Conservation (phyloP, 2,888 invertebrate species). For the Elaeidobius kamerunicus region DNA sequence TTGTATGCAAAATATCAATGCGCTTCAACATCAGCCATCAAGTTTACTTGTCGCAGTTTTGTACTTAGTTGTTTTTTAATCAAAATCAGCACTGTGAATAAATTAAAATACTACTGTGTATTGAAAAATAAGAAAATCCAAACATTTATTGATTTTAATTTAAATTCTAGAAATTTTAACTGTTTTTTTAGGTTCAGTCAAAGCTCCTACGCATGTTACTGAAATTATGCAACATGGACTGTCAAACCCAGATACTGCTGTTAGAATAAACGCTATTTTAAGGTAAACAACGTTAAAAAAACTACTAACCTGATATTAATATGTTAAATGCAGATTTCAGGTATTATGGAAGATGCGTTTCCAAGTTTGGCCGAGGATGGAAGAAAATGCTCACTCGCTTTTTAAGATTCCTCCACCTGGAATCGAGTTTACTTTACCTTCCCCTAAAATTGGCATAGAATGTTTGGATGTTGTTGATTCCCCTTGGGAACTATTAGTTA, state of each 20-base stretch:
- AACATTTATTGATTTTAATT: background rate
- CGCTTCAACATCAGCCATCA: no score
- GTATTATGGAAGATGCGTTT: slow-evolving; percentile 95
- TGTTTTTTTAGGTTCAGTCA: slow-evolving; percentile 72
- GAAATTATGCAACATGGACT: slow-evolving; percentile 87
- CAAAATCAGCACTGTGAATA: no score
- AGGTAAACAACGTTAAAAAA: slow-evolving; percentile 49
- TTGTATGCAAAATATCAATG: no score
- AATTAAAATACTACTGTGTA: no score
- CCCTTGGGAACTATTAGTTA: slow-evolving; percentile 97
- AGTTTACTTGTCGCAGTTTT: no score
- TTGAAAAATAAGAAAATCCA: no score
- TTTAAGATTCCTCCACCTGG: slow-evolving; percentile 99
- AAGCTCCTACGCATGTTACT: slow-evolving; percentile 84
- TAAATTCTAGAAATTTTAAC: background rate
- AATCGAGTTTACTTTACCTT: slow-evolving; percentile 98
- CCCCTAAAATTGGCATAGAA: slow-evolving; percentile 97
- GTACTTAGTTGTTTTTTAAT: no score
- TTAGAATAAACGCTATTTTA: slow-evolving; percentile 79
- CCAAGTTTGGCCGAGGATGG: slow-evolving; percentile 99
- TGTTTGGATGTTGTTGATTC: slow-evolving; percentile 94
- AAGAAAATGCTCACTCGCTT: slow-evolving; percentile 91
- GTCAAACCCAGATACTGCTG: slow-evolving; percentile 77
- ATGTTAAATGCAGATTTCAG: slow-evolving; percentile 87
- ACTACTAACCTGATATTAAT: no score